Evolutionary conservation across 1,140 invertebrate genomes (phyloP), one percentile per base, ranked within the genome.

Genomic region (Bombus soroeensis): DNA sequence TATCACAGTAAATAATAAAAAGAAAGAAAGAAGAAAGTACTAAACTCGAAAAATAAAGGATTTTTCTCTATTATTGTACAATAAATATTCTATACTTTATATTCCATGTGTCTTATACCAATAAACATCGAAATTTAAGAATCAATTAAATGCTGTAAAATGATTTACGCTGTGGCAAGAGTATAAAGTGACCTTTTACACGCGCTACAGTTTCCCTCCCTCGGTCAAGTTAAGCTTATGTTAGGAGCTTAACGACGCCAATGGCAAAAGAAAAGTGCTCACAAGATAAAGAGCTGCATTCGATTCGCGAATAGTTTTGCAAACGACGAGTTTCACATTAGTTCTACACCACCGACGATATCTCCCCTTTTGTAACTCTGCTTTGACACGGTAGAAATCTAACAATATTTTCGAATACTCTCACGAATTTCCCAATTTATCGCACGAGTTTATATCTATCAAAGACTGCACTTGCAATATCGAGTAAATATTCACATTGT

Each of bases 361-460:
- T 66, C 70, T 70, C 47, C 37, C 34, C 22, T 39, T 8, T 72
- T 18, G 66, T 85, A 71, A 57, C 43, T 75, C 22, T 87, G 86
- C 91, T 92, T 92, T 88, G 59, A 92, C 89, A 88, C 81, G 83
- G 83, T 91, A 89, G 86, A 91, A 75, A 68, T 89, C 82, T 71
- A 82, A 64, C 8, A 85, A 15, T 6, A 83, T 39, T 90, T 80
- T 85, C 82, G 82, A 79, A 83, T 79, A 85, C 28, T 89, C n/a
- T 47, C 28, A 87, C 75, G 64, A 88, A 64, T 68, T 34, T 59
- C 74, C 85, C 73, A 70, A 82, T 85, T 80, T 91, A 85, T 86
- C 71, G 92, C 92, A 92, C 90, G 89, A 88, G 39, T 89, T 77
- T 82, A 75, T 88, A 74, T 85, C 83, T 78, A 87, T 73, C 77